phyloP scores from a whole-genome alignment of 2,888 invertebrate species.

The Auanema freiburgensis region DNA sequence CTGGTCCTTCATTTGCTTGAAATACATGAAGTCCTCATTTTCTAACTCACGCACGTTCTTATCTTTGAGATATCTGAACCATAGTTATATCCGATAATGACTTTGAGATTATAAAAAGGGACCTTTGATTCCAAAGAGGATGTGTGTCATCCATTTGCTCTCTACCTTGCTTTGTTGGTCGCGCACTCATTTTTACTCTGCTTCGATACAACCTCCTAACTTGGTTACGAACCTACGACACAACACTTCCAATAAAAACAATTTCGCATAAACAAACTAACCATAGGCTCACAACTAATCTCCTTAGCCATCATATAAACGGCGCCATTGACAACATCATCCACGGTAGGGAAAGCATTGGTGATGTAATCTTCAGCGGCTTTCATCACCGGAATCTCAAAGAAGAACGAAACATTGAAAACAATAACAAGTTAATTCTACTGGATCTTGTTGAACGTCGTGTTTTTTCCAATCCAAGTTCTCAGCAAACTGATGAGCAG shows the following conservation, averaged over 20 bases:
- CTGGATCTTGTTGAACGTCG: conserved; percentile 38
- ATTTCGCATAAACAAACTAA: conserved; percentile 65
- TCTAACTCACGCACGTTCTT: conserved; percentile 87
- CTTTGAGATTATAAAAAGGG: conserved; percentile 13
- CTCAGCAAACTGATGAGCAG: conserved; percentile 91
- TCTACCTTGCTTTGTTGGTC: conserved; percentile 85
- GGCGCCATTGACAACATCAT: conserved; percentile 85
- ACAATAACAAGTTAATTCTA: conserved; percentile 1
- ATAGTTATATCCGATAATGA: neutral
- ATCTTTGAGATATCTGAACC: conserved; percentile 83
- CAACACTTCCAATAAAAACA: neutral
- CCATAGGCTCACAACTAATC: conserved; percentile 84
- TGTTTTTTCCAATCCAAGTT: conserved; percentile 73
- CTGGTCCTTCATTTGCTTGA: conserved; percentile 66
- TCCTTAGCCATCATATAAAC: conserved; percentile 93
- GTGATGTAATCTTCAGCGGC: conserved; percentile 41
- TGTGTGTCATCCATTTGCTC: conserved; percentile 96
- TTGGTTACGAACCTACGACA: conserved; percentile 32
- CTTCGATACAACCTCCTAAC: conserved; percentile 70
- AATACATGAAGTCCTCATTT: conserved; percentile 85
- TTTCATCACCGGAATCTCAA: neutral
- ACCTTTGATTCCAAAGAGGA: conserved; percentile 67
- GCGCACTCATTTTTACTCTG: conserved; percentile 79
- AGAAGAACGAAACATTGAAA: neutral
- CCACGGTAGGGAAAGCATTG: conserved; percentile 72